Evolutionary conservation across 2,888 invertebrate species (phyloP).

Genomic region (Schizotus pectinicornis): DNA sequence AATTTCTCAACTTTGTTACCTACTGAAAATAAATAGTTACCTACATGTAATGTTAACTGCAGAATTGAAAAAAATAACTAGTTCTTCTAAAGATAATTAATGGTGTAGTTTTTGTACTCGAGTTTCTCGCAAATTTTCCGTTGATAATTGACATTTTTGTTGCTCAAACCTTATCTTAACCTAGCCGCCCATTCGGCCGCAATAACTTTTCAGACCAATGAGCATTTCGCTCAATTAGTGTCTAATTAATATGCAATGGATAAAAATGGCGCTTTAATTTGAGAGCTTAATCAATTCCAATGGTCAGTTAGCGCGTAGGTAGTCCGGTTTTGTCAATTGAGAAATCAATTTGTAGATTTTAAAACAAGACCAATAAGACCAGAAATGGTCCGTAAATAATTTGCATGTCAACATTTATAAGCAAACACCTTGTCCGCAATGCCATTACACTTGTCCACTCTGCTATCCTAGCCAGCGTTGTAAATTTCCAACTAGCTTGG

Average conservation of each 20-base stretch:
- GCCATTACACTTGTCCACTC: conserved; percentile 51
- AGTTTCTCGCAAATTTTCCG: background rate
- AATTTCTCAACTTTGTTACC: too few species aligned
- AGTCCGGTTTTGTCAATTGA: conserved; percentile 39
- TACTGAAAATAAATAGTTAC: too few species aligned
- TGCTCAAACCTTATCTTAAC: too few species aligned
- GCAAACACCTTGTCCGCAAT: conserved; percentile 51
- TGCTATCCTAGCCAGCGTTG: conserved; percentile 35
- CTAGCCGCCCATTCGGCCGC: background rate
- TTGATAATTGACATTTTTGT: background rate
- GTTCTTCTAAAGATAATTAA: too few species aligned
- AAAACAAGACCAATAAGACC: conserved; percentile 44
- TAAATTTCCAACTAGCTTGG: conserved; percentile 28
- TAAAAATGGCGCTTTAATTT: conserved; percentile 30
- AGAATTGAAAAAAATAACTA: too few species aligned
- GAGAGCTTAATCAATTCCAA: conserved; percentile 34
- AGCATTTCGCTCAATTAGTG: conserved; percentile 33
- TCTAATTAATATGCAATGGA: conserved; percentile 26
- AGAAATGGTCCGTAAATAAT: conserved; percentile 50
- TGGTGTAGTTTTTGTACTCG: too few species aligned
- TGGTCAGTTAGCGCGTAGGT: conserved; percentile 33
- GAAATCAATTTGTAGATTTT: conserved; percentile 48
- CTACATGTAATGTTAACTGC: too few species aligned
- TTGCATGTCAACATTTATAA: conserved; percentile 52
- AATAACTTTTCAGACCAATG: conserved; percentile 3